Percentiles rank a stretch among this genome's conserved stretches.
Evolutionary conservation across 1,140 invertebrate genomes (phyloP).

Genomic region (Drosophila ficusphila): DNA sequence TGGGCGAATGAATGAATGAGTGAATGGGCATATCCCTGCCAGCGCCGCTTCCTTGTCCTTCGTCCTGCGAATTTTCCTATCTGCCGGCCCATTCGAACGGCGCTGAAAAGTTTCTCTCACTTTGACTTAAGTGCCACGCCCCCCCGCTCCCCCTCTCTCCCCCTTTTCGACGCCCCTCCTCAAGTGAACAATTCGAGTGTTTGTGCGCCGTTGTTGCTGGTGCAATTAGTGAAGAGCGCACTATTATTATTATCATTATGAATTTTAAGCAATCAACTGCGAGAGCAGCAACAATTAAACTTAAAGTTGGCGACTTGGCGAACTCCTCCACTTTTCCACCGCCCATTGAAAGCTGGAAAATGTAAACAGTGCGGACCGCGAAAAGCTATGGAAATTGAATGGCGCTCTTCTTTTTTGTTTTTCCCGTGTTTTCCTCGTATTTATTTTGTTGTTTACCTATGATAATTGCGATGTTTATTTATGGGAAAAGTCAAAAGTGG

Average conservation of each 20-base stretch:
- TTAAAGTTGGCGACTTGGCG: constrained; percentile 54
- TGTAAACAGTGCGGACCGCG: constrained; percentile 48
- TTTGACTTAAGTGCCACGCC: constrained; percentile 35
- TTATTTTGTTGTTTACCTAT: constrained; percentile 79
- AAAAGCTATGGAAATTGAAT: constrained; percentile 65
- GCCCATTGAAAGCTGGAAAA: constrained; percentile 5
- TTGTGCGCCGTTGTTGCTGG: constrained; percentile 43
- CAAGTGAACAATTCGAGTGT: constrained; percentile 68
- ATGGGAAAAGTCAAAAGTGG: constrained; percentile 50
- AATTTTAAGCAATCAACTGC: constrained; percentile 76
- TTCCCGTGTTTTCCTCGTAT: constrained; percentile 30
- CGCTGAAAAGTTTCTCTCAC: constrained; percentile 49
- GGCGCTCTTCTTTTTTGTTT: constrained; percentile 39
- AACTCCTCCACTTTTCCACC: not conserved
- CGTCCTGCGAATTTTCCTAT: constrained; percentile 36
- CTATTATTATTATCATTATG: constrained; percentile 81
- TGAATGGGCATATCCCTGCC: constrained; percentile 47
- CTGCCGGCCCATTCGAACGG: constrained; percentile 34
- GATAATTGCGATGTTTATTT: constrained; percentile 79
- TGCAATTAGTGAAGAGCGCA: constrained; percentile 77
- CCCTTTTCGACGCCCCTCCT: not conserved
- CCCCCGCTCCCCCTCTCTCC: not conserved
- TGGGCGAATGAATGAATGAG: constrained; percentile 67
- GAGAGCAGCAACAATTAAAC: constrained; percentile 67
- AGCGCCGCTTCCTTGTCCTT: not conserved